Evolutionary conservation across 2,888 invertebrate species (phyloP).

Genomic region (Orthonevra nobilis): DNA sequence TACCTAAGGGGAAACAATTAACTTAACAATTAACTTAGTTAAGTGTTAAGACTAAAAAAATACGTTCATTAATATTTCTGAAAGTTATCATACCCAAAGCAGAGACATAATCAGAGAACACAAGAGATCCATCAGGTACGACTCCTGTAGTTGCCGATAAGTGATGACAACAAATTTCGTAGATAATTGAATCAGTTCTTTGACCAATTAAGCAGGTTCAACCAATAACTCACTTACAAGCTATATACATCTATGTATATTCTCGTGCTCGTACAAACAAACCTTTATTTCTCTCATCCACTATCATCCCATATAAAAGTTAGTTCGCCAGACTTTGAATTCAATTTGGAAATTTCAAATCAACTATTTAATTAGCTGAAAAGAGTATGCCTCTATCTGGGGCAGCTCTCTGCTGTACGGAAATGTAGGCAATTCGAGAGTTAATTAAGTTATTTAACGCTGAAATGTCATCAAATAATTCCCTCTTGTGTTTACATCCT

Average conservation of each 20-base stretch:
- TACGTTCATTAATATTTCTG: no score
- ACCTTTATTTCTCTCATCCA: no score
- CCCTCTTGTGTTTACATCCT: conserved; percentile 11
- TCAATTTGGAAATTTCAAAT: conserved; percentile 66
- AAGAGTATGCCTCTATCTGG: conserved; percentile 54
- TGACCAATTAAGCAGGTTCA: conserved; percentile 61
- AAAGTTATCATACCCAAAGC: no score
- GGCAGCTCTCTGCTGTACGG: conserved; percentile 53
- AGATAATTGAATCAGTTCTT: conserved; percentile 56
- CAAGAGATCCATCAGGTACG: background rate
- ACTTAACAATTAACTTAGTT: no score
- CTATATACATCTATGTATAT: background rate
- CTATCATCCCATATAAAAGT: conserved; percentile 42
- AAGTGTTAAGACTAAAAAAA: no score
- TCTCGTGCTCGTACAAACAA: background rate
- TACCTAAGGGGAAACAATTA: no score
- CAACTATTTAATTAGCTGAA: conserved; percentile 65
- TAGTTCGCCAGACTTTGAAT: conserved; percentile 60
- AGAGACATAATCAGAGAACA: background rate
- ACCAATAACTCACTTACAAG: conserved; percentile 44
- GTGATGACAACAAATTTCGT: conserved; percentile 51
- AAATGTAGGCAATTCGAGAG: conserved; percentile 60
- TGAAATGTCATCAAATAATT: conserved; percentile 57
- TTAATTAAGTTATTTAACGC: conserved; percentile 62
- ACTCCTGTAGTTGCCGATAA: conserved; percentile 10